Evolutionary conservation across 2,888 invertebrate genomes (phyloP).

Genomic region (Nymphalis c-album): DNA sequence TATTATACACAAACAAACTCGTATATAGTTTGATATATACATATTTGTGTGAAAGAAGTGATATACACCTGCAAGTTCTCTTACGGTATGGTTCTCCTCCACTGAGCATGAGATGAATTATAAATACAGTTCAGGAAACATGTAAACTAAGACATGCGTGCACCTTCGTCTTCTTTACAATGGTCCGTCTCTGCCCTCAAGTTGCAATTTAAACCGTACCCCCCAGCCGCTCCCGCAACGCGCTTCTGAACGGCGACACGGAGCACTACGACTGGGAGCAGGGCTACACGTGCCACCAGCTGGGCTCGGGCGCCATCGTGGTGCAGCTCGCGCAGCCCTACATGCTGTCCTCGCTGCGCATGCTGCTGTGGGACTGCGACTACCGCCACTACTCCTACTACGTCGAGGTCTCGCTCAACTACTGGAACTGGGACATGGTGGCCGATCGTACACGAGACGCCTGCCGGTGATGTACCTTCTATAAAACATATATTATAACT

Average conservation of each 20-base stretch:
- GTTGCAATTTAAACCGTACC: too few species aligned
- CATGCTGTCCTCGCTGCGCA: conserved; percentile 92
- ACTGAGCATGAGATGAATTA: too few species aligned
- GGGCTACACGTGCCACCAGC: conserved; percentile 98
- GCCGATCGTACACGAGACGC: conserved; percentile 92
- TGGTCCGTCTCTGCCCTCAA: too few species aligned
- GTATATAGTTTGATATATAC: too few species aligned
- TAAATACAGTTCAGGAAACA: too few species aligned
- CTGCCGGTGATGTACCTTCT: conserved; percentile 78
- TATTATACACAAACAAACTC: too few species aligned
- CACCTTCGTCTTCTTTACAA: too few species aligned
- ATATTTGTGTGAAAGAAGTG: too few species aligned
- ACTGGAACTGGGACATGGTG: conserved; percentile 95
- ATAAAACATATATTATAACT: too few species aligned
- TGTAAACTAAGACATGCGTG: too few species aligned
- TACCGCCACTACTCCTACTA: conserved; percentile 97
- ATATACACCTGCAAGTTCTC: too few species aligned
- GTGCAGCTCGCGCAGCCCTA: conserved; percentile 98
- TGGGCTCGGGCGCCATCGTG: conserved; percentile 96
- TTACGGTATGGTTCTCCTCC: too few species aligned
- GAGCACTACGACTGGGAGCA: conserved; percentile 99
- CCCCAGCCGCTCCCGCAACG: conserved; percentile 91
- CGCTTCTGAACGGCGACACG: conserved; percentile 96
- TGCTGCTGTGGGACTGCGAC: conserved; percentile 98
- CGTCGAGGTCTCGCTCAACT: conserved; percentile 96